Evolutionary conservation across 2,113 vertebrate genomes (phyloP).

Genomic region (Psittacara wagleri): DNA sequence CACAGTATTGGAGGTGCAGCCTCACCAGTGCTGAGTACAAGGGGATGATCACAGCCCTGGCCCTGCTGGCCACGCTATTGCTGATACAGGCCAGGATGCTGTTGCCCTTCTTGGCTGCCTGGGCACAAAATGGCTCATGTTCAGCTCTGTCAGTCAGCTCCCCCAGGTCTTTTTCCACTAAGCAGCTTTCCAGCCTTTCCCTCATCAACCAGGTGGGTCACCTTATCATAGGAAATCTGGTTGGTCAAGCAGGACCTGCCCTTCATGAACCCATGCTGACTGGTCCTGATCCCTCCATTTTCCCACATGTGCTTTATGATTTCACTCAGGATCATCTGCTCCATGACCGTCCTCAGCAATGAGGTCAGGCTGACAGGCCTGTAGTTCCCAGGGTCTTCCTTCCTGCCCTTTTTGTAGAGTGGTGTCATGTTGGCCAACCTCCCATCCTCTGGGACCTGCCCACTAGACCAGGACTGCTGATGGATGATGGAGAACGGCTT

Average conservation of each 20-base stretch:
- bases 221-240: neutral
- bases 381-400: neutral
- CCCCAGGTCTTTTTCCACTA: no score
- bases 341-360: neutral
- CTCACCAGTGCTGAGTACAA: neutral
- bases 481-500: neutral
- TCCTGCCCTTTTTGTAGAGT: neutral
- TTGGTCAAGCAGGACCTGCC: neutral
- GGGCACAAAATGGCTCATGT: no score
- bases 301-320: neutral
- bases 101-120: no score
- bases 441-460: neutral
- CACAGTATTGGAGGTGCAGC: neutral
- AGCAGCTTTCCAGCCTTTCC: no score
- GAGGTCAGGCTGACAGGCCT: neutral
- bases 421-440: neutral
- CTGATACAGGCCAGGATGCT: neutral
- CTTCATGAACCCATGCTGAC: neutral
- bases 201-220: neutral
- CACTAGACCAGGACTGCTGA: neutral
- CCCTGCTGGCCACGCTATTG: neutral
- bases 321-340: neutral
- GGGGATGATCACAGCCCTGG: accelerated
- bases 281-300: neutral
- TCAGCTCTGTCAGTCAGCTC: no score